phyloP scores from a whole-genome alignment of 1,140 invertebrate genomes.

The Papilio polyxenes region DNA sequence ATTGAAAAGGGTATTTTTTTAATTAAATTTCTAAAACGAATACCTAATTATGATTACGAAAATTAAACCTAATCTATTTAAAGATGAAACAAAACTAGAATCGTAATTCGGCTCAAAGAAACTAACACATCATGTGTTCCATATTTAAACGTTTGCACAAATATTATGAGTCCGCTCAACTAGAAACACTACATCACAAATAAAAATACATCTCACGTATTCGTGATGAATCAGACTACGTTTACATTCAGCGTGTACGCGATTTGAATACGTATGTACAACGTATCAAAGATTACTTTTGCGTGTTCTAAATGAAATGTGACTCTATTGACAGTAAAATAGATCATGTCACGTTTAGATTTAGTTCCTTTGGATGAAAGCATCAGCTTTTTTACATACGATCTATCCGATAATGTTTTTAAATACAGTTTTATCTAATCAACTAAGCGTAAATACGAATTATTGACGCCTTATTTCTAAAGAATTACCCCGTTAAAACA shows the following conservation, averaged over 20 bases:
- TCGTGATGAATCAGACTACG: slow-evolving; percentile 36
- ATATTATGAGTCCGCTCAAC: slow-evolving; percentile 35
- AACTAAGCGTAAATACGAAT: background rate
- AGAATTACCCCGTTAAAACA: background rate
- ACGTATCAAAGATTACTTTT: slow-evolving; percentile 28
- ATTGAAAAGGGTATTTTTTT: too few species aligned
- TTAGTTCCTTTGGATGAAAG: slow-evolving; percentile 31
- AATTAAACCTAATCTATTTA: too few species aligned
- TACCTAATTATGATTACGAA: too few species aligned
- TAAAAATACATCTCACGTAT: slow-evolving; percentile 39
- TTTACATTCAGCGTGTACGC: slow-evolving; percentile 4
- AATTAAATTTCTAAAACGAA: too few species aligned
- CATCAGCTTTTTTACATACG: slow-evolving; percentile 10
- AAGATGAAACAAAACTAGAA: too few species aligned
- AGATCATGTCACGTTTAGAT: slow-evolving; percentile 37
- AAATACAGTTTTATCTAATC: background rate
- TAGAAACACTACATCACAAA: slow-evolving; percentile 38
- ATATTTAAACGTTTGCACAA: slow-evolving; percentile 24
- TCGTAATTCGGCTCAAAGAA: background rate
- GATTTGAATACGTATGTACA: slow-evolving; percentile 32
- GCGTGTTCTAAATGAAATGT: slow-evolving; percentile 26
- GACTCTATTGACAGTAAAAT: slow-evolving; percentile 36
- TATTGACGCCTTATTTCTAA: too few species aligned
- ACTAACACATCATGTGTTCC: background rate
- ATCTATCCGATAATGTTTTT: background rate